phyloP scores from a whole-genome alignment of 2,888 invertebrate genomes.

The Ormyrus rosae region DNA sequence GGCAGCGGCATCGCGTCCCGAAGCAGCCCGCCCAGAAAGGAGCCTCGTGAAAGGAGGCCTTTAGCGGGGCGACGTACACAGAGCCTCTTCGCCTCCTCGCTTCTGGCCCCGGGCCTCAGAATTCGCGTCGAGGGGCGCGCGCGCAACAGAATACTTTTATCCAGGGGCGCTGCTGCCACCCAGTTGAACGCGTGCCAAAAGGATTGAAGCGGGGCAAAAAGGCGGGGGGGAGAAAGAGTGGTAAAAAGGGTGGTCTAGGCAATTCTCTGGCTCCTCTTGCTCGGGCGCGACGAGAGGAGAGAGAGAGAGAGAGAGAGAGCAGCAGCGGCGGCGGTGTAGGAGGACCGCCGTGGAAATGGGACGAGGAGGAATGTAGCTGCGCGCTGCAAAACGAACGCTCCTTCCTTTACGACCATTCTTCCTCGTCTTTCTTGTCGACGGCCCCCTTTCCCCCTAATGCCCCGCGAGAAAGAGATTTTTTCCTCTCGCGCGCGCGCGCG shows the following conservation, averaged over 20 bases:
- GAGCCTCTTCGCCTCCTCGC: neutral
- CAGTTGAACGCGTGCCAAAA: slow-evolving; percentile 55
- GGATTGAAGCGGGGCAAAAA: slow-evolving; percentile 30
- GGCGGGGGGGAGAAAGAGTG: slow-evolving; percentile 14
- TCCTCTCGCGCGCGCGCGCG: neutral
- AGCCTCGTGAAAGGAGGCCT: neutral
- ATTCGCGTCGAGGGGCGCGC: slow-evolving; percentile 14
- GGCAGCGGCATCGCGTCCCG: neutral
- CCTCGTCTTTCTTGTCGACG: slow-evolving; percentile 39
- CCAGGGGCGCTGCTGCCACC: slow-evolving; percentile 15
- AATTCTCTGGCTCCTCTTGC: slow-evolving; percentile 13
- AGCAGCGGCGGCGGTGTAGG: too few relatives aligned
- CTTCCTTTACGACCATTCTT: slow-evolving; percentile 53
- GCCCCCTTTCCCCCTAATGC: neutral
- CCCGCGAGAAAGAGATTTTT: slow-evolving; percentile 14
- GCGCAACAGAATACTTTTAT: slow-evolving; percentile 54
- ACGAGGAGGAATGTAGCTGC: slow-evolving; percentile 52
- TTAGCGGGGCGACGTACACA: neutral
- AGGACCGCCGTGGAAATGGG: slow-evolving; percentile 35
- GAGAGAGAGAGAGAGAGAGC: neutral
- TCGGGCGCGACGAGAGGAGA: neutral
- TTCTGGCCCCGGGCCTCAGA: slow-evolving; percentile 2
- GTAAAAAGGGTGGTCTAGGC: slow-evolving; percentile 45
- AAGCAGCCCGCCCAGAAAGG: neutral
- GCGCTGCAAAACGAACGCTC: slow-evolving; percentile 16